Evolutionary conservation across 2,797 vertebrate genomes (phyloP), one percentile per base, ranked within the genome.

Genomic region (Etheostoma nigrum): DNA sequence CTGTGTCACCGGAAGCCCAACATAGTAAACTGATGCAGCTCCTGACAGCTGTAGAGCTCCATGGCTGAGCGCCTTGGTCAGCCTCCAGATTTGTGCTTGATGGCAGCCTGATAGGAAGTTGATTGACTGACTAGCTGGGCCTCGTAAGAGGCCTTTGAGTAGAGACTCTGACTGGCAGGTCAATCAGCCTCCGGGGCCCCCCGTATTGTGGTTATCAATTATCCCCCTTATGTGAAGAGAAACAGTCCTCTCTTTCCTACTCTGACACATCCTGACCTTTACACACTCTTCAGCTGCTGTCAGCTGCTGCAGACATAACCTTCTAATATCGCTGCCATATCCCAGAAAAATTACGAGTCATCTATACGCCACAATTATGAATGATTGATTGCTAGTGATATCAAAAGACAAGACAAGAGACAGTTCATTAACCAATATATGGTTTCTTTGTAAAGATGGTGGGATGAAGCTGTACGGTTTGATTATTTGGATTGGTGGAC

Each of bases 111-210:
- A 95, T 94, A 91, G 90, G 84, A 90, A 85, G 82, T 81, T 95
- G 94, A 95, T 95, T 95, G 93, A 93, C 89, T 92, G 92, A 92
- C 92, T 91, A 67, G 81, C 85, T 65, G 81, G 72, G 75, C 82
- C 83, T 78, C 88, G 78, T 69, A 80, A 87, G 86, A 91, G 82
- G 82, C 78, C 75, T 76, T 73, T 79, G 78, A 91, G 89, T 78
- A 65, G 58, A 83, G 76, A 64, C 81, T 76, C 74, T 92, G 92
- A 94, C 90, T 94, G 94, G 89, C 94, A 92, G 94, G 92, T 95
- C 94, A 94, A 95, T 95, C 92, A 93, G 87, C 76, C 82, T 77
- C 76, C 70, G 71, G 19, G 75, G 62, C 76, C 78, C 86, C 79
- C 87, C 73, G 30, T 30, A 45, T 68, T 62, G 86, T 76, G 89